A percentile compares a stretch with the other conserved stretches of the same genome.
Conservation (phyloP, 2,797 vertebrate genomes). For the Acanthurus tractus region DNA sequence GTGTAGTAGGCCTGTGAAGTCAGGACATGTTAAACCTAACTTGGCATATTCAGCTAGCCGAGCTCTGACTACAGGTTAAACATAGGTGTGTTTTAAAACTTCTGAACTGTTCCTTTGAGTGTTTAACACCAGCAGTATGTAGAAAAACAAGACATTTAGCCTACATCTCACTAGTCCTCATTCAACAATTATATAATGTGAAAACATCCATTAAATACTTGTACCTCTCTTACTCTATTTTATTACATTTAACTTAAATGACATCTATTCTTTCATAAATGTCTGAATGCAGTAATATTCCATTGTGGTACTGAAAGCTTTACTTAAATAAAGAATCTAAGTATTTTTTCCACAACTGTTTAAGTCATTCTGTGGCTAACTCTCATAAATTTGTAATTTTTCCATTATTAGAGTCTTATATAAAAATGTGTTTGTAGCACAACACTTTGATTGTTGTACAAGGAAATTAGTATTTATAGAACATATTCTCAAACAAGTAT, state of each 20-base stretch:
- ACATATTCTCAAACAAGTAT: background rate
- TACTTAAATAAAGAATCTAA: conserved; percentile 29
- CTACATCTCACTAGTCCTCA: conserved; percentile 11
- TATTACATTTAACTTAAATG: conserved; percentile 3
- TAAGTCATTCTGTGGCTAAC: conserved; percentile 15
- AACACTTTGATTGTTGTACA: background rate
- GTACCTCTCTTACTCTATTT: conserved; percentile 12
- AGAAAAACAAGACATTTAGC: conserved; percentile 12
- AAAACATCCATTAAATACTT: conserved; percentile 3
- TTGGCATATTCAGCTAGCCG: background rate
- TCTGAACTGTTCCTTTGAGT: conserved; percentile 17
- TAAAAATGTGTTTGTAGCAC: conserved; percentile 18
- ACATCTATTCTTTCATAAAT: background rate
- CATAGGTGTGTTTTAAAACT: conserved; percentile 1
- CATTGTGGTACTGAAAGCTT: conserved; percentile 30
- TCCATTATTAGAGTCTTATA: conserved; percentile 8
- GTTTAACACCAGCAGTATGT: conserved; percentile 21
- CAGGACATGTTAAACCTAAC: conserved; percentile 8
- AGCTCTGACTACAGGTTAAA: background rate
- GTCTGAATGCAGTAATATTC: conserved; percentile 24
- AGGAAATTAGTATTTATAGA: background rate
- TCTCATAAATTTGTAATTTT: background rate
- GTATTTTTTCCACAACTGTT: conserved; percentile 18
- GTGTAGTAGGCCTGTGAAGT: background rate
- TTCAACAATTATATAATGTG: conserved; percentile 12